Evolutionary conservation across 2,888 invertebrate species (phyloP), one percentile per base, ranked within the genome.

Genomic region (Physocephala rufipes): DNA sequence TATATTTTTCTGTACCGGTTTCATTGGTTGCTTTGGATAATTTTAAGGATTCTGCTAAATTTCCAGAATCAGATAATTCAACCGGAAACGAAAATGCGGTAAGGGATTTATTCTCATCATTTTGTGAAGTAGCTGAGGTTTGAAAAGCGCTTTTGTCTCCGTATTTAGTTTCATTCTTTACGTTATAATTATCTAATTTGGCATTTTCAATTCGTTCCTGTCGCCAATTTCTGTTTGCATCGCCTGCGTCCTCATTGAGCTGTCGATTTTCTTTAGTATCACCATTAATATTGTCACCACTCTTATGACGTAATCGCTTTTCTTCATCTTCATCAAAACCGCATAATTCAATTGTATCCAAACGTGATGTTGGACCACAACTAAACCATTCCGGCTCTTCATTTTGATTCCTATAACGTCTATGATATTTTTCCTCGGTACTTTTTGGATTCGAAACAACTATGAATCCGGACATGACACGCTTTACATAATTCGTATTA

Each of bases 351-450:
- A 85, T 85, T 12, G 84, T 84, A 71, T 85, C 85, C 62, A 85
- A 77, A 61, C 84, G 78, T 3, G 85, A 85, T 30, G 84, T 85
- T 28, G 85, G 85, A 5, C 85, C 85, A 73, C 84, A 84, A 70
- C 85, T 85, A 70, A 85, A 84, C 85, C 85, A 85, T 67, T 85
- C 85, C 0, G 85, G 85, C 67, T 85, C 85, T 15, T 85, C 85
- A 71, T 77, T 84, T 59, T 78, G 79, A 67, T 83, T 82, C 67
- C 78, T 79, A 72, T 81, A 82, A 24, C 82, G 81, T 43, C 80
- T 78, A 73, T 79, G 76, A 30, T 80, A 78, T 4, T 77, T 79
- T n/a, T 84, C 85, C 9, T 84, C 84, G 0, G 74, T 69, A 15
- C 82, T 82, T 67, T 80, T 83, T 0, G 83, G 79, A 61, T 82